Evolutionary conservation across 2,113 vertebrate genomes (phyloP).

Genomic region (Tenebrosternarchus preto): DNA sequence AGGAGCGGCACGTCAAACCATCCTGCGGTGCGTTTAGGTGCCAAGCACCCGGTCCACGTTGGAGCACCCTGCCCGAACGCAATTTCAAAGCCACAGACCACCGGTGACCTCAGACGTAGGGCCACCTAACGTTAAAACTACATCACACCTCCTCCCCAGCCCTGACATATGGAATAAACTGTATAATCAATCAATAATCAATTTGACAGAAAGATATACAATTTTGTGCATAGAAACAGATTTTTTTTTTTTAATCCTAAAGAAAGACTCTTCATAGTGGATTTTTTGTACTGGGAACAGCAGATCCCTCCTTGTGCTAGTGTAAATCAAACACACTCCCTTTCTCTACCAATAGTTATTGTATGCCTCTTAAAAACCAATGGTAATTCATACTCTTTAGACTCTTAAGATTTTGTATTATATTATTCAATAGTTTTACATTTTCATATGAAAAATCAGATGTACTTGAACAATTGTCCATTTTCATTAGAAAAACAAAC

Average conservation of each 20-base stretch:
- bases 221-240: constrained; percentile 80
- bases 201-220: constrained; percentile 67
- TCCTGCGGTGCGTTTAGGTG: background rate
- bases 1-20: too few relatives aligned
- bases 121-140: background rate
- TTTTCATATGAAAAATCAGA: constrained; percentile 60
- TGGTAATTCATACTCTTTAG: constrained; percentile 63
- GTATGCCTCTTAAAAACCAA: constrained; percentile 63
- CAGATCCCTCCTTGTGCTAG: constrained; percentile 69
- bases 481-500: constrained; percentile 47
- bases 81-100: background rate
- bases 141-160: background rate
- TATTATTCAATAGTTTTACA: constrained; percentile 61
- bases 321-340: constrained; percentile 56
- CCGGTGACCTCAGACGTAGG: background rate
- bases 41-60: background rate
- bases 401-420: constrained; percentile 58
- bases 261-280: constrained; percentile 58
- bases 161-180: constrained; percentile 2
- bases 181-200: constrained; percentile 58
- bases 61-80: background rate
- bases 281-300: constrained; percentile 52
- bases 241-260: constrained; percentile 66
- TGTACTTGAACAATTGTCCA: constrained; percentile 69
- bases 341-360: constrained; percentile 52